Evolutionary conservation across 2,888 invertebrate genomes (phyloP), one percentile per base, ranked within the genome.

Genomic region (Zhuqinia jingwanae): DNA sequence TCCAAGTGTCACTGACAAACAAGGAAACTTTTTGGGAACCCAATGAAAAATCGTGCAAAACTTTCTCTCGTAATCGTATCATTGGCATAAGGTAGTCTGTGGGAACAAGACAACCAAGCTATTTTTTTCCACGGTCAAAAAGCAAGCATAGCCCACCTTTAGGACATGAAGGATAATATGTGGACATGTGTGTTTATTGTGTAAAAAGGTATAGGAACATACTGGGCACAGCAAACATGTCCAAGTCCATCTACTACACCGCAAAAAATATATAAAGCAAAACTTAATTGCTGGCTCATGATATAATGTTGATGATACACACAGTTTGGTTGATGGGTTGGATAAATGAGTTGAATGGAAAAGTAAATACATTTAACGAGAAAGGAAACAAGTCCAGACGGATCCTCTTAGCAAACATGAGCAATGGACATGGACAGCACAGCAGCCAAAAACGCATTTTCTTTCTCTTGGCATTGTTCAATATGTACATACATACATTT

Each of bases 321-420:
- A 13, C 10, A 8, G 65, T 45, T 42, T 20, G 10, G 11, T 25
- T 25, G 25, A 13, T 27, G 20, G 36, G 65, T 22, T 11, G n/a
- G 45, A 45, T 68, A 68, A 63, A 68, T 45, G 20, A 68, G 1
- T 20, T 45, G 20, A 68, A 5, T 20, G 17, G n/a, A 65, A 42
- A 6, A 15, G 17, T n/a, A n/a, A 11, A 53, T 53, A 45, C 10
- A 20, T n/a, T n/a, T n/a, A n/a, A n/a, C n/a, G n/a, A 42, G 65
- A 17, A 68, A 65, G 10, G 8, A n/a, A 58, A 65, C 36, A 30
- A 27, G 60, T 25, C 60, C 65, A 68, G 42, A 68, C 20, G 42
- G 65, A 68, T 42, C 20, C 65, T 68, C 65, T 42, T 63, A 36
- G 17, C 36, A 8, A 36, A 36, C 8, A 36, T 3, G 36, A 36